These are phyloP conservation scores for Odontophorus gujanensis DNA, from an alignment of 2,113 vertebrate species.

Conservation along the genomic window DNA sequence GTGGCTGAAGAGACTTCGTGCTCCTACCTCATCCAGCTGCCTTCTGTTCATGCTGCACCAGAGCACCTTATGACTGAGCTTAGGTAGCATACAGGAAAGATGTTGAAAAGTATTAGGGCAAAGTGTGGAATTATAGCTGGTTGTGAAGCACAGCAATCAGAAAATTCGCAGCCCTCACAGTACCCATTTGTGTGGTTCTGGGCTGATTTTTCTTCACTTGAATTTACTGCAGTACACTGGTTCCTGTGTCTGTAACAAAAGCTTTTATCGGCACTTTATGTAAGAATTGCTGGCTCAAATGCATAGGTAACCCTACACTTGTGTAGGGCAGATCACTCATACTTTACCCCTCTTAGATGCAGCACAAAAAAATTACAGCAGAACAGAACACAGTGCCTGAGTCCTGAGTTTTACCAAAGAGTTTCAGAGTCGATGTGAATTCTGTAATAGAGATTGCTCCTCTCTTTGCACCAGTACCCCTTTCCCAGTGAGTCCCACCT, in stretches of 20 bases:
- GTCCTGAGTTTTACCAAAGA: background rate
- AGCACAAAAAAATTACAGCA: background rate
- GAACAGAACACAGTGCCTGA: background rate
- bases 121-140: background rate
- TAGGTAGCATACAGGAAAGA: rapidly evolving
- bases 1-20: background rate
- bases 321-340: background rate
- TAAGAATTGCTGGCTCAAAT: background rate
- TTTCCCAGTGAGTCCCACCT: background rate
- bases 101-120: background rate
- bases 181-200: background rate
- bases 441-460: background rate
- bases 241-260: background rate
- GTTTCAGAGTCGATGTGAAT: background rate
- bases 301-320: background rate
- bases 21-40: background rate
- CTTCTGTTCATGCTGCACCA: background rate
- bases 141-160: background rate
- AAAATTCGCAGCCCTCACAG: background rate
- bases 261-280: background rate
- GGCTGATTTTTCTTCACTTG: background rate
- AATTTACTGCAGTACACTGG: background rate
- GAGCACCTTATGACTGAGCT: background rate
- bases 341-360: background rate
- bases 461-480: background rate